Percentiles rank a stretch among this genome's conserved stretches.
Evolutionary conservation across 2,113 vertebrate genomes (phyloP).

Genomic region (Pachypanchax playfairii): DNA sequence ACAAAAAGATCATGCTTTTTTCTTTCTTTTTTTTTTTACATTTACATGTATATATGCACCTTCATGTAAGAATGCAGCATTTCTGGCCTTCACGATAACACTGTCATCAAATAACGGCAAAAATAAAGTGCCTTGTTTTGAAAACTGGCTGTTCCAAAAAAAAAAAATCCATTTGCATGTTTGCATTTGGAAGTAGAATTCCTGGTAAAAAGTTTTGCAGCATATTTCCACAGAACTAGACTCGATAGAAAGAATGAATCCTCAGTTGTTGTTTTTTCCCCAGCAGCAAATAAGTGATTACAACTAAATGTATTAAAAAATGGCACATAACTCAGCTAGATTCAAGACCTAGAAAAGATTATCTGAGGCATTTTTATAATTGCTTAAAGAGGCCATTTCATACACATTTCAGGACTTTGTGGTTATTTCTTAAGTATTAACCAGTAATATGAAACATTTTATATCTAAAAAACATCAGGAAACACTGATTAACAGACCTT

Average conservation of each 20-base stretch:
- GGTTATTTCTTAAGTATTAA: too few relatives aligned
- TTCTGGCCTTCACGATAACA: slow-evolving; percentile 68
- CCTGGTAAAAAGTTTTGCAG: slow-evolving; percentile 72
- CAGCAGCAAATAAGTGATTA: too few relatives aligned
- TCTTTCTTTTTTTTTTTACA: slow-evolving; percentile 64
- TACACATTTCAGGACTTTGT: too few relatives aligned
- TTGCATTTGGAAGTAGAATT: slow-evolving; percentile 54
- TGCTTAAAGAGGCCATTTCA: too few relatives aligned
- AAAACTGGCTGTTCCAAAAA: slow-evolving; percentile 61
- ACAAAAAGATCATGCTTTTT: slow-evolving; percentile 72
- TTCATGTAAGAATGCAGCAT: slow-evolving; percentile 65
- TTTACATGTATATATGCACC: slow-evolving; percentile 50
- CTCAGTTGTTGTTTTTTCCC: not conserved
- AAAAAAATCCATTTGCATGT: slow-evolving; percentile 52
- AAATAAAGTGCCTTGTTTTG: slow-evolving; percentile 82
- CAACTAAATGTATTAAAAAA: too few relatives aligned
- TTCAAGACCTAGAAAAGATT: too few relatives aligned
- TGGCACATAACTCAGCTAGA: too few relatives aligned
- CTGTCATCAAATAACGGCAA: slow-evolving; percentile 52
- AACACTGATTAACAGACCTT: too few relatives aligned
- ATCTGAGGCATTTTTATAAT: too few relatives aligned
- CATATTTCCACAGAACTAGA: slow-evolving; percentile 43
- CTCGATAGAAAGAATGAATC: slow-evolving; percentile 44
- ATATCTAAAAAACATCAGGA: too few relatives aligned
- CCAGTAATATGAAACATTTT: too few relatives aligned